phyloP scores from a whole-genome alignment of 2,888 invertebrate genomes.

The Escarpia spicata region DNA sequence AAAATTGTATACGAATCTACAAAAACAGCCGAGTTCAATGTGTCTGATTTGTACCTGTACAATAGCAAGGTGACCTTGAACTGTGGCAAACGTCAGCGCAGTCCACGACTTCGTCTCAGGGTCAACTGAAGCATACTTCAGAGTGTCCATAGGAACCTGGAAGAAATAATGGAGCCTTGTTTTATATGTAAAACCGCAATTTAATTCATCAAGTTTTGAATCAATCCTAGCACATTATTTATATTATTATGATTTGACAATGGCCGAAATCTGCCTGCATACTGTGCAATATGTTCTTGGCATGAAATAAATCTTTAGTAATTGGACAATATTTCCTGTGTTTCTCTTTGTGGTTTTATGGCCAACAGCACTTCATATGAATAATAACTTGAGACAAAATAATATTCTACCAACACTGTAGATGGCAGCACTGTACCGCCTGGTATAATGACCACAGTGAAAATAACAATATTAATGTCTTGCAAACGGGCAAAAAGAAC shows the following conservation, averaged over 20 bases:
- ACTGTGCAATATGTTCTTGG: too few relatives aligned
- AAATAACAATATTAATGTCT: not conserved
- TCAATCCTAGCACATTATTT: too few relatives aligned
- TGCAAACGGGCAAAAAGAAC: too few relatives aligned
- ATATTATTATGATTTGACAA: too few relatives aligned
- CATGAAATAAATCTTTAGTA: too few relatives aligned
- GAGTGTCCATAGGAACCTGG: slow-evolving; percentile 28
- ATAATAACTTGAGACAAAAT: not conserved
- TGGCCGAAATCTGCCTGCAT: too few relatives aligned
- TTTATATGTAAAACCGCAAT: not conserved
- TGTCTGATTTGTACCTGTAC: slow-evolving; percentile 65
- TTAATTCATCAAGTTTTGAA: too few relatives aligned
- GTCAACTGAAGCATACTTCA: slow-evolving; percentile 60
- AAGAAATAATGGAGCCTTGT: not conserved
- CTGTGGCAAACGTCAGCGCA: slow-evolving; percentile 83
- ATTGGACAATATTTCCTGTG: too few relatives aligned
- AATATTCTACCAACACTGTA: not conserved
- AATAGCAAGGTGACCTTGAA: slow-evolving; percentile 65
- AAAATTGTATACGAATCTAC: not conserved
- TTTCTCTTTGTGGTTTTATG: not conserved
- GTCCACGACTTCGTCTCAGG: slow-evolving; percentile 86
- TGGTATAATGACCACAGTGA: not conserved
- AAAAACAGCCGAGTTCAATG: not conserved
- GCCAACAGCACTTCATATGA: not conserved
- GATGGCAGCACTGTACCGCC: not conserved